Evolutionary conservation across 1,140 invertebrate genomes (phyloP).

Genomic region (Lamellibrachia luymesi): DNA sequence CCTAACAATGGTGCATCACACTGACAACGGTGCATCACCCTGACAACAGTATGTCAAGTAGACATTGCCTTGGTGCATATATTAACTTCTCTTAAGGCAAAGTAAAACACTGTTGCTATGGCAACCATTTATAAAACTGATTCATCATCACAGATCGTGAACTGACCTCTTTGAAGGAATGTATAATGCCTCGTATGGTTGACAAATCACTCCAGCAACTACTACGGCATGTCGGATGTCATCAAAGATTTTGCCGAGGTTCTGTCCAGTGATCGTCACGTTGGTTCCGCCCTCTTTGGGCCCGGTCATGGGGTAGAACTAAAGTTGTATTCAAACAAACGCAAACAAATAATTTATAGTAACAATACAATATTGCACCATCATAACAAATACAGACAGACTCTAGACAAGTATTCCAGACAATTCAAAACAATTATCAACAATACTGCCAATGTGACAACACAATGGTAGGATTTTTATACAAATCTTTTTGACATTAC

Average conservation of each 20-base stretch:
- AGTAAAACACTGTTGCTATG: background rate
- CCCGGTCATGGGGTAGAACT: slow-evolving; percentile 90
- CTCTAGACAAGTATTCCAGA: too few relatives aligned
- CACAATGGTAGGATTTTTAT: background rate
- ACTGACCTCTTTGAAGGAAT: slow-evolving; percentile 36
- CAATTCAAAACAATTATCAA: background rate
- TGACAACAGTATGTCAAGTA: too few relatives aligned
- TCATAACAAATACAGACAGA: background rate
- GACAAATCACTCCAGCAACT: slow-evolving; percentile 89
- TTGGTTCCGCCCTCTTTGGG: slow-evolving; percentile 94
- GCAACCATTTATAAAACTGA: background rate
- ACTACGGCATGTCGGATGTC: slow-evolving; percentile 89
- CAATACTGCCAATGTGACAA: background rate
- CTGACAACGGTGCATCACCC: too few relatives aligned
- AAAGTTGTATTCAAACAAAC: slow-evolving; percentile 10
- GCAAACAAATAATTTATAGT: background rate
- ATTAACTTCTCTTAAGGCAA: background rate
- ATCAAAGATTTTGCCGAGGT: slow-evolving; percentile 85
- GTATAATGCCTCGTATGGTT: slow-evolving; percentile 73
- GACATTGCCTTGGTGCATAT: background rate
- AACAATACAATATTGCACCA: background rate
- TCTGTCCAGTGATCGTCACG: slow-evolving; percentile 92
- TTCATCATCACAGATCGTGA: background rate
- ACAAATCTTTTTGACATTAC: background rate
- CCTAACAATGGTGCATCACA: too few relatives aligned